A percentile compares a stretch with the other conserved stretches of the same genome.
Evolutionary conservation across 1,140 invertebrate species (phyloP).

Genomic region (Aphis craccivora): DNA sequence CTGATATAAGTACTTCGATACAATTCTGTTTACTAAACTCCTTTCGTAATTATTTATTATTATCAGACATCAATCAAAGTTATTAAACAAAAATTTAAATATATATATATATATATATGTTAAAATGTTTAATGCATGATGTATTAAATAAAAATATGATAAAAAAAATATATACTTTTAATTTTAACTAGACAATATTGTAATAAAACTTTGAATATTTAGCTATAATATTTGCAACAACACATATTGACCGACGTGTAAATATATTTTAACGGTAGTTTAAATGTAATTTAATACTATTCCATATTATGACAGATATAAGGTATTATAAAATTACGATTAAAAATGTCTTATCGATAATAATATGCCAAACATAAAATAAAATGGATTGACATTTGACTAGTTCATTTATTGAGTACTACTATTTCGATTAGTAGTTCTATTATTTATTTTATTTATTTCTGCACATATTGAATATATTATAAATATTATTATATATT

Average conservation of each 20-base stretch:
- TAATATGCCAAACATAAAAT: background rate
- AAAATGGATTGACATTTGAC: background rate
- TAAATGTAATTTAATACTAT: background rate
- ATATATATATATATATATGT: too few relatives aligned
- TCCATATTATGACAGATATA: background rate
- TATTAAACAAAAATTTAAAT: background rate
- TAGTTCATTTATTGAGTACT: background rate
- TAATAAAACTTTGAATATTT: too few relatives aligned
- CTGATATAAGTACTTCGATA: background rate
- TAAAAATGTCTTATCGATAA: background rate
- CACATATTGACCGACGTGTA: background rate
- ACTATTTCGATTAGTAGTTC: background rate
- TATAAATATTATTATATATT: background rate
- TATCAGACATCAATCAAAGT: background rate
- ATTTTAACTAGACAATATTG: background rate
- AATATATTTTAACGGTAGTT: background rate
- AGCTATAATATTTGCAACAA: background rate
- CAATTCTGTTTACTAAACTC: background rate
- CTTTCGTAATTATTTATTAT: background rate
- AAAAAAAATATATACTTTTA: background rate
- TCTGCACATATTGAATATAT: background rate
- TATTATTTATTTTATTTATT: background rate
- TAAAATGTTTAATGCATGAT: rapidly evolving
- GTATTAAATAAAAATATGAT: background rate
- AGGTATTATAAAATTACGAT: background rate